Conservation (phyloP, 1,140 invertebrate species). For the Zaprionus inermis region DNA sequence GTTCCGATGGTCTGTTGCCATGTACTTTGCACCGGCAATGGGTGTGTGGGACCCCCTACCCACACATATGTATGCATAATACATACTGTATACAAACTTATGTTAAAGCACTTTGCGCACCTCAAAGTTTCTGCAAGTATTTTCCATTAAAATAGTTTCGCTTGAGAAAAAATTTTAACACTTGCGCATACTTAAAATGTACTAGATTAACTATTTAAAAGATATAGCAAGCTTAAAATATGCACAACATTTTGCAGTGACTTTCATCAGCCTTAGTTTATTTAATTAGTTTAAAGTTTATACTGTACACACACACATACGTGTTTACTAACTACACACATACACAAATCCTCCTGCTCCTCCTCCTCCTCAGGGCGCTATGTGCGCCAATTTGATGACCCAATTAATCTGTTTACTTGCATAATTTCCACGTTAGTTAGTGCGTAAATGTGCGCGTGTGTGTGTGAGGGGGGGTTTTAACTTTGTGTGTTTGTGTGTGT, state of each 20-base stretch:
- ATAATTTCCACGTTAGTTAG: constrained; percentile 76
- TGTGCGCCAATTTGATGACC: constrained; percentile 56
- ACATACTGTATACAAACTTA: constrained; percentile 7
- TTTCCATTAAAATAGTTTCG: background rate
- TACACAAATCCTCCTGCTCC: constrained; percentile 8
- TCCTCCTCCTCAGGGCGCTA: background rate
- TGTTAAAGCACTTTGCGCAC: constrained; percentile 23
- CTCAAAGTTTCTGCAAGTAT: constrained; percentile 9
- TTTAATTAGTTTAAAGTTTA: background rate
- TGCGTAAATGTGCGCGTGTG: constrained; percentile 64
- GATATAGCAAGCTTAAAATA: background rate
- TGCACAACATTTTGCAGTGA: background rate
- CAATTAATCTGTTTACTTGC: constrained; percentile 81
- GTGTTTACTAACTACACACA: constrained; percentile 25
- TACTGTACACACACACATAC: background rate
- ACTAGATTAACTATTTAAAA: background rate
- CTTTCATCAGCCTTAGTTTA: background rate
- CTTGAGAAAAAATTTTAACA: background rate
- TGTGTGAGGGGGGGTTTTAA: constrained; percentile 8
- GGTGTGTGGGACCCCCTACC: background rate
- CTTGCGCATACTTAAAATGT: background rate
- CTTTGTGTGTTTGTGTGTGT: constrained; percentile 33
- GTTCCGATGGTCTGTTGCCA: constrained; percentile 1
- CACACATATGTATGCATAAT: background rate
- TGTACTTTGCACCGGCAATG: constrained; percentile 17